Evolutionary conservation across 30 jellyfish, hydroid and myxozoan genomes (phyloP).

Genomic region (Sanderia malayensis): DNA sequence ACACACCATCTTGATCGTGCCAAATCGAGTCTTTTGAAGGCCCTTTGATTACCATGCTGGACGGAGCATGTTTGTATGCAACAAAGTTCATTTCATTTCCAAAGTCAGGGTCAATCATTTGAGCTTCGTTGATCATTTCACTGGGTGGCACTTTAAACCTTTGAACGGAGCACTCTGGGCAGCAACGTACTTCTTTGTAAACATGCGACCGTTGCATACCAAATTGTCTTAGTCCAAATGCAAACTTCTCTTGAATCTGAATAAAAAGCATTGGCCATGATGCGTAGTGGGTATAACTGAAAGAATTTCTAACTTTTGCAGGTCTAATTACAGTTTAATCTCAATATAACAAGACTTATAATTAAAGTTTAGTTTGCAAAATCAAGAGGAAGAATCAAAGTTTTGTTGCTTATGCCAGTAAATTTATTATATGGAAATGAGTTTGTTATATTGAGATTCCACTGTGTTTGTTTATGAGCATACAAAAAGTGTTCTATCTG

Average conservation of each 20-base stretch:
- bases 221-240: conserved; percentile 55
- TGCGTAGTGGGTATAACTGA: too few species aligned
- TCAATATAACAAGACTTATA: too few species aligned
- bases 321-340: too few species aligned
- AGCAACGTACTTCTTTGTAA: conserved; percentile 36
- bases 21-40: conserved; percentile 65
- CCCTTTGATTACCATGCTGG: conserved; percentile 42
- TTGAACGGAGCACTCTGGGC: conserved; percentile 47
- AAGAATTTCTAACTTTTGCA: too few species aligned
- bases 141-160: conserved; percentile 9
- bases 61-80: conserved; percentile 41
- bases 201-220: conserved; percentile 43
- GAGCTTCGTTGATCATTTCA: conserved; percentile 15
- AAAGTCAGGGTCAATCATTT: conserved; percentile 61
- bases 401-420: too few species aligned
- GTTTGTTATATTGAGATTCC: too few species aligned
- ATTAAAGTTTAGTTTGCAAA: too few species aligned
- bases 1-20: conserved; percentile 56
- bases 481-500: too few species aligned
- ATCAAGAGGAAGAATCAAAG: too few species aligned
- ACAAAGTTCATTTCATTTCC: conserved; percentile 58
- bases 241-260: conserved; percentile 44
- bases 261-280: too few species aligned
- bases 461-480: too few species aligned
- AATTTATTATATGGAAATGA: too few species aligned